These are phyloP conservation scores for Liopterus haemorrhoidalis DNA, from an alignment of 2,888 invertebrate species.

Conservation along the genomic window DNA sequence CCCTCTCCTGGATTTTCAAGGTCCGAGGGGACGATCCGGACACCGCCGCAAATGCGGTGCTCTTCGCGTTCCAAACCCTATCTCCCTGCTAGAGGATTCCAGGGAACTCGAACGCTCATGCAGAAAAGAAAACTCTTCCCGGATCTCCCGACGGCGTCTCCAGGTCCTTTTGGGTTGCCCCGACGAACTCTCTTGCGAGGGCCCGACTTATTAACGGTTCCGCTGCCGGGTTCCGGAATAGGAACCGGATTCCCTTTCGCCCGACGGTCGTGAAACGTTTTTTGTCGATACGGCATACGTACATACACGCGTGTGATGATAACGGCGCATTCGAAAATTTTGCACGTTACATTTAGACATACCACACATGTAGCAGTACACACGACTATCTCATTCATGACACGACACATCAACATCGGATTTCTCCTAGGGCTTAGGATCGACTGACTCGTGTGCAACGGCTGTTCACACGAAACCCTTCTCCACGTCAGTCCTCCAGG, in stretches of 20 bases:
- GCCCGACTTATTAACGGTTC: conserved; percentile 43
- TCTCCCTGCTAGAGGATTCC: conserved; percentile 50
- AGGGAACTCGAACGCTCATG: conserved; percentile 50
- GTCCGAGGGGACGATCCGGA: conserved; percentile 46
- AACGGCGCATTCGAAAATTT: too few relatives aligned
- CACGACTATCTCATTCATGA: conserved; percentile 21
- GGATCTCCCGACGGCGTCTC: conserved; percentile 53
- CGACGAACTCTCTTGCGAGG: conserved; percentile 47
- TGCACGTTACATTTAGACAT: too few relatives aligned
- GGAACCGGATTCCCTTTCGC: conserved; percentile 54
- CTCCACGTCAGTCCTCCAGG: conserved; percentile 55
- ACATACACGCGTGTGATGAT: too few relatives aligned
- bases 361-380: conserved; percentile 7
- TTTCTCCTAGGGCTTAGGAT: conserved; percentile 54
- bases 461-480: conserved; percentile 60
- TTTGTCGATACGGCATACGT: too few relatives aligned
- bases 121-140: conserved; percentile 51
- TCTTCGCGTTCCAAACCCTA: conserved; percentile 44
- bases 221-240: conserved; percentile 56
- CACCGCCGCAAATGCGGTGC: conserved; percentile 48
- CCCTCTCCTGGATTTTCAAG: conserved; percentile 42
- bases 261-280: too few relatives aligned
- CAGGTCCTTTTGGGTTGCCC: conserved; percentile 51
- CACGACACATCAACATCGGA: conserved; percentile 46
- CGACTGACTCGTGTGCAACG: conserved; percentile 55